Evolutionary conservation across 53 echinoderm and acorn worm genomes (phyloP).

Genomic region (Henricia sp.): DNA sequence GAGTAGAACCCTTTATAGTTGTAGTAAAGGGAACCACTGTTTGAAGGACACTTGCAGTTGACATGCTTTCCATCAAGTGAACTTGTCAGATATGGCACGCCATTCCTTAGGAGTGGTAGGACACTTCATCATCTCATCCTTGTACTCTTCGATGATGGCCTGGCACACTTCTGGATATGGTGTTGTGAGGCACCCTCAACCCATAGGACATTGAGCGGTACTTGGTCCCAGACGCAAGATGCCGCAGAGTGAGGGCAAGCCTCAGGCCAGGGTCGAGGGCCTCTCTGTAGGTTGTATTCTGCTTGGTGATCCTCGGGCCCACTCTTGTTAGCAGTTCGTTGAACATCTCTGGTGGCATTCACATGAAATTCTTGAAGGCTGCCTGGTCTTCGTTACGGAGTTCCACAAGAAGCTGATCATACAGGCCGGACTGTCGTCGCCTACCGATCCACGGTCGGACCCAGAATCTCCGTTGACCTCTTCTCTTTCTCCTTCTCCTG

Average conservation of each 20-base stretch:
- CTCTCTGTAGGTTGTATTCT: slow-evolving; percentile 46
- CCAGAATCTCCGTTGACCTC: neutral
- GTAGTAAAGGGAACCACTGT: slow-evolving; percentile 41
- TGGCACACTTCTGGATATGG: slow-evolving; percentile 58
- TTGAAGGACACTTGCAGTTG: slow-evolving; percentile 19
- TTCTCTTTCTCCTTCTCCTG: slow-evolving; percentile 25
- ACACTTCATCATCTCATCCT: slow-evolving; percentile 29
- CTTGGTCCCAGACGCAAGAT: slow-evolving; percentile 61
- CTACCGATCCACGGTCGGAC: slow-evolving; percentile 24
- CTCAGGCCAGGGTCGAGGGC: slow-evolving; percentile 54
- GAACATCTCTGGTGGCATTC: slow-evolving; percentile 67
- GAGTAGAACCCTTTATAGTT: too few species aligned
- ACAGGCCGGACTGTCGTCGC: slow-evolving; percentile 55
- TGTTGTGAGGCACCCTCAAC: slow-evolving; percentile 58
- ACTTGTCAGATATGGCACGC: slow-evolving; percentile 37
- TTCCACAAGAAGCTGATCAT: slow-evolving; percentile 64
- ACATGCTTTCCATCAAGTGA: slow-evolving; percentile 69
- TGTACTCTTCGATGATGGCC: slow-evolving; percentile 43
- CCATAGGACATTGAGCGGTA: slow-evolving; percentile 39
- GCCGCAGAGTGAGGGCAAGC: slow-evolving; percentile 53
- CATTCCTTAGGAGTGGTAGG: slow-evolving; percentile 27
- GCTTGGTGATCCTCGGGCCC: slow-evolving; percentile 53
- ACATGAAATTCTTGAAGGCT: slow-evolving; percentile 62
- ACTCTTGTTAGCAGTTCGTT: slow-evolving; percentile 60
- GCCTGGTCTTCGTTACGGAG: slow-evolving; percentile 56